Evolutionary conservation across 1,140 invertebrate species (phyloP), one percentile per base, ranked within the genome.

Genomic region (Ostrea denselamellosa): DNA sequence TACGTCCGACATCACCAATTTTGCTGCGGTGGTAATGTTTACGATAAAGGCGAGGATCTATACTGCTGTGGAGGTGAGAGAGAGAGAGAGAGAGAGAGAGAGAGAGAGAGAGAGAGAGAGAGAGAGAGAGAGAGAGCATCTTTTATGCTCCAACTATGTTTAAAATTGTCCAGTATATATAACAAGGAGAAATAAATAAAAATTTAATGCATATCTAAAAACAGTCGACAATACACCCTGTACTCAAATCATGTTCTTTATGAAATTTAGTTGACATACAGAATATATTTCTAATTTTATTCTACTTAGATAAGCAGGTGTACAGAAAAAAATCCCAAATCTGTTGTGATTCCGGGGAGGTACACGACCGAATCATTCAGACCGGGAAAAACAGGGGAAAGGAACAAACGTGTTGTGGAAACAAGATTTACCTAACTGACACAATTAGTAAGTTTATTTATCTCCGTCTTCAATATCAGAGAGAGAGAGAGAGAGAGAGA

Each of bases 1-100:
- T 22, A 83, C 44, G 8, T 88, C 85, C 56, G 56, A 28, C 44
- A 44, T 85, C 34, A 83, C 19, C 68, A 71, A 25, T 12, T 71
- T 34, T 71, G 68, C 68, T 71, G 68, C 22, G 22, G 1, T 10
- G 28, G 25, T 12, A 0, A 12, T 12, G 68, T 71, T 25, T 71
- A 28, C 28, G 22, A 28, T 8, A 12, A 9, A 10, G 22, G 14
- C 0, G 22, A 28, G 68, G 68, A 71, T 12, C 22, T 28, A 12
- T 8, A 10, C 68, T 71, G 68, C 25, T 71, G 68, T 71, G 68
- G 25, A 25, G 68, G 68, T 71, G 25, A 71, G 22, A 25, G 4
- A 12, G 54, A 56, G 9, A 56, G 54, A 10, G 54, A 56, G 9
- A 10, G 2, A 56, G 54, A 12, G 17, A 17, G 54, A 56, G 54